phyloP scores from a whole-genome alignment of 2,113 vertebrate genomes.

The Erythrolamprus reginae region DNA sequence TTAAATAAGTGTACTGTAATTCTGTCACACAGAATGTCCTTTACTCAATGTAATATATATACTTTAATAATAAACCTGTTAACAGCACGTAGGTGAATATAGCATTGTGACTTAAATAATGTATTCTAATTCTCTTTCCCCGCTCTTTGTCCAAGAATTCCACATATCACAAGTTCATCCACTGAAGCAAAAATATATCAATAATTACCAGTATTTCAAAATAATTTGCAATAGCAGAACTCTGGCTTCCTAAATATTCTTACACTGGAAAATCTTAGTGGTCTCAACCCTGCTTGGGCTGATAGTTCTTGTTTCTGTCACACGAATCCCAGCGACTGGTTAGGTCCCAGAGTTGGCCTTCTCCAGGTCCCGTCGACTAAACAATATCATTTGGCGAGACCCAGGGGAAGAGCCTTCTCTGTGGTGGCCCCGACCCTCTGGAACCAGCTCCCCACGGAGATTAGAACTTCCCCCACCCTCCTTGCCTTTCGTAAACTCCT shows the following conservation, averaged over 20 bases:
- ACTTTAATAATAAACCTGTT: background rate
- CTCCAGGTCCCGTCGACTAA: no score
- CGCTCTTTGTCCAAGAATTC: background rate
- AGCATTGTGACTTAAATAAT: background rate
- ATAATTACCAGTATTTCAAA: background rate
- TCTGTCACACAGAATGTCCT: background rate
- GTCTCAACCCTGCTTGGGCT: background rate
- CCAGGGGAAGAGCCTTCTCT: no score
- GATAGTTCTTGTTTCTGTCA: no score
- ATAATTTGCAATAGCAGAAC: background rate
- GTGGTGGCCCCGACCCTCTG: no score
- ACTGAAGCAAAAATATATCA: background rate
- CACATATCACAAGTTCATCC: background rate
- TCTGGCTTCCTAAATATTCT: background rate
- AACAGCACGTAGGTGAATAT: background rate
- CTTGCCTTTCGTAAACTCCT: no score
- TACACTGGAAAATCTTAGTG: background rate
- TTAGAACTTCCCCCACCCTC: no score
- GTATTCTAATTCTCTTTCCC: background rate
- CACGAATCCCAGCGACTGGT: no score
- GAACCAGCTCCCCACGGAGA: no score
- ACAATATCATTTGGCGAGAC: no score
- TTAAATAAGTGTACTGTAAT: background rate
- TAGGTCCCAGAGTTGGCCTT: no score
- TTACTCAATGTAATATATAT: background rate